Evolutionary conservation across 2,113 vertebrate species (phyloP).

Genomic region (Kryptolebias marmoratus): DNA sequence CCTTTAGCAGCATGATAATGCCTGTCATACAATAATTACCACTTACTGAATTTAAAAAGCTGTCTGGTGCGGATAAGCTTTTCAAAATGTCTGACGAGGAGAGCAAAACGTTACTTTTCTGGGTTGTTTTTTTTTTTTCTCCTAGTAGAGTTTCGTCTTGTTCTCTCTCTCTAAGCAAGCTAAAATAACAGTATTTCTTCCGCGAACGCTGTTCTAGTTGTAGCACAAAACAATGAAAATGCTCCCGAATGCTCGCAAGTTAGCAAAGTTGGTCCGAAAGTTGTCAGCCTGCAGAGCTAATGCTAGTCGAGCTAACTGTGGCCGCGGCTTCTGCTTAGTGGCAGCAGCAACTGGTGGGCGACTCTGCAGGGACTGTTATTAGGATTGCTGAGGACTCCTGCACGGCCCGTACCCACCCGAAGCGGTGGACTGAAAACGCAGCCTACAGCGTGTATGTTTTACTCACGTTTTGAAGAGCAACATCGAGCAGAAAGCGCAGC

Average conservation of each 20-base stretch:
- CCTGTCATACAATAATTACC: not conserved
- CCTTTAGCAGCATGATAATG: not conserved
- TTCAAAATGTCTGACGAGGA: slow-evolving; percentile 76
- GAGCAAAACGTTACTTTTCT: slow-evolving; percentile 47
- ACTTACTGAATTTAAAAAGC: not conserved
- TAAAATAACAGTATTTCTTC: not conserved
- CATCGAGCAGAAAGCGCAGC: not conserved
- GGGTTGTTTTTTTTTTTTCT: not conserved
- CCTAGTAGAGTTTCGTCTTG: slow-evolving; percentile 23
- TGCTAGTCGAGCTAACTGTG: slow-evolving; percentile 52
- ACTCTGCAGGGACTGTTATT: not conserved
- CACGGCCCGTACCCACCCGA: not conserved
- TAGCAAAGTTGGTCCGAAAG: slow-evolving; percentile 51
- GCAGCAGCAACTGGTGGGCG: not conserved
- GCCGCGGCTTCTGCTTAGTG: slow-evolving; percentile 1
- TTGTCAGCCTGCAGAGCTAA: slow-evolving; percentile 34
- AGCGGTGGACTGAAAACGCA: not conserved
- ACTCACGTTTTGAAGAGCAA: slow-evolving; percentile 47
- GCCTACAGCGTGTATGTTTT: not conserved
- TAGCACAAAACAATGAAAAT: not conserved
- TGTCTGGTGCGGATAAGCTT: not conserved
- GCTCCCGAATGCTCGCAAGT: not conserved
- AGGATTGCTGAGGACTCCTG: not conserved
- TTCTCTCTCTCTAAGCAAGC: slow-evolving; percentile 26
- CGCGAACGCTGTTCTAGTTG: not conserved